Evolutionary conservation across 2,888 invertebrate species (phyloP).

Genomic region (Xiphydria camelus): DNA sequence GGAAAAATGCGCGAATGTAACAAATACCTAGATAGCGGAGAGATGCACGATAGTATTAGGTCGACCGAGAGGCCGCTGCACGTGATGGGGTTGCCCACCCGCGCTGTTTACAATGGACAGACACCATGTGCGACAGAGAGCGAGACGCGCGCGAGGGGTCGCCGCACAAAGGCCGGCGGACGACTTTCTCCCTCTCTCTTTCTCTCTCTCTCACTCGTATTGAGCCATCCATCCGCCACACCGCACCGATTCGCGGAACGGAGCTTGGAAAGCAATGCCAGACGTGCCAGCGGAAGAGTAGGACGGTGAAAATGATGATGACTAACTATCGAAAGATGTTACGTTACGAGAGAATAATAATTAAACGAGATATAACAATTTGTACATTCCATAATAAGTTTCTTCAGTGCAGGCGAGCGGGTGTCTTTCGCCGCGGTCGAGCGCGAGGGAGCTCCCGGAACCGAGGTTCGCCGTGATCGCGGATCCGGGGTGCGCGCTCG

Average conservation of each 20-base stretch:
- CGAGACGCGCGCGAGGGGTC: no score
- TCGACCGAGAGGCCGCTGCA: slow-evolving; percentile 41
- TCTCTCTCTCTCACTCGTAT: no score
- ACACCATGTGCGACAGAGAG: no score
- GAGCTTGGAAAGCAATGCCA: no score
- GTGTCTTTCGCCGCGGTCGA: slow-evolving; percentile 21
- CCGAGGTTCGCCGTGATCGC: neutral
- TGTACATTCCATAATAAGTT: slow-evolving; percentile 81
- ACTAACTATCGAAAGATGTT: no score
- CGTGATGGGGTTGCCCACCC: slow-evolving; percentile 25
- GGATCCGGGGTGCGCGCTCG: neutral
- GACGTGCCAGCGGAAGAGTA: slow-evolving; percentile 24
- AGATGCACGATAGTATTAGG: slow-evolving; percentile 48
- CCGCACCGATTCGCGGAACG: no score
- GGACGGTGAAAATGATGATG: slow-evolving; percentile 1
- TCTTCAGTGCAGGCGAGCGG: slow-evolving; percentile 56
- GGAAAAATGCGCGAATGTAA: slow-evolving; percentile 14
- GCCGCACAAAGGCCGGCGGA: slow-evolving; percentile 38
- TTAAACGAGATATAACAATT: slow-evolving; percentile 64
- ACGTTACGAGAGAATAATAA: slow-evolving; percentile 22
- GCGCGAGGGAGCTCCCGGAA: slow-evolving; percentile 28
- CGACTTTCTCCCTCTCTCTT: no score
- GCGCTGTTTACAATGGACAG: no score
- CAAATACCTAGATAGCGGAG: slow-evolving; percentile 9
- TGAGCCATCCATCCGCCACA: no score